phyloP scores from a whole-genome alignment of 2,888 invertebrate genomes.

The Quadroppia sp. region DNA sequence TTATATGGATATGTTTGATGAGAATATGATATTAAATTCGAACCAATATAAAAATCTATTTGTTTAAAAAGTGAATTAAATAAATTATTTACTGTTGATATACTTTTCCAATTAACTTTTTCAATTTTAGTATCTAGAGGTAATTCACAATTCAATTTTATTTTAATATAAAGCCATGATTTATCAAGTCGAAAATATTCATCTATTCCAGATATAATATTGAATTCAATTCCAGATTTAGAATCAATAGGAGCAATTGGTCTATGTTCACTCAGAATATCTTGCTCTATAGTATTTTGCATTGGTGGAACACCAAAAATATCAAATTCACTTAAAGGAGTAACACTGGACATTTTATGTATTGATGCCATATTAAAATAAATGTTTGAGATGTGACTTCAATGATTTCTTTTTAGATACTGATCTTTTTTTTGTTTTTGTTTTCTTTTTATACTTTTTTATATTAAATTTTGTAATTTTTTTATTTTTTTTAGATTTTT shows the following conservation, averaged over 20 bases:
- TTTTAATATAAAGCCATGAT: slow-evolving; percentile 4
- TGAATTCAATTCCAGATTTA: background rate
- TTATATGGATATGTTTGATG: slow-evolving; percentile 10
- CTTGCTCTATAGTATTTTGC: slow-evolving; percentile 27
- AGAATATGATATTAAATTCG: background rate
- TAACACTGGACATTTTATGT: background rate
- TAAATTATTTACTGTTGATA: slow-evolving; percentile 18
- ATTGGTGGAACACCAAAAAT: slow-evolving; percentile 28
- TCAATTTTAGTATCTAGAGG: too few relatives aligned
- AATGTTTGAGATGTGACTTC: too few relatives aligned
- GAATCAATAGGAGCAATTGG: background rate
- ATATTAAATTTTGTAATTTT: too few relatives aligned
- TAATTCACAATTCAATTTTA: too few relatives aligned
- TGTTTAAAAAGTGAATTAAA: slow-evolving; percentile 3
- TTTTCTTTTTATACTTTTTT: too few relatives aligned
- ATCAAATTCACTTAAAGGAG: slow-evolving; percentile 9
- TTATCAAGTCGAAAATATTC: slow-evolving; percentile 8
- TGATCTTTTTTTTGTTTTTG: too few relatives aligned
- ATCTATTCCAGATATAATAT: background rate
- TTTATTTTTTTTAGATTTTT: background rate
- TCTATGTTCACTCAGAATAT: slow-evolving; percentile 20
- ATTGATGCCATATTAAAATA: slow-evolving; percentile 8
- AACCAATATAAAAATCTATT: slow-evolving; percentile 4
- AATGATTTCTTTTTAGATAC: too few relatives aligned
- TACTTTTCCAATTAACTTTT: slow-evolving; percentile 6